Conservation (phyloP, 2,797 vertebrate genomes). For the Pseudochirops corinnae region DNA sequence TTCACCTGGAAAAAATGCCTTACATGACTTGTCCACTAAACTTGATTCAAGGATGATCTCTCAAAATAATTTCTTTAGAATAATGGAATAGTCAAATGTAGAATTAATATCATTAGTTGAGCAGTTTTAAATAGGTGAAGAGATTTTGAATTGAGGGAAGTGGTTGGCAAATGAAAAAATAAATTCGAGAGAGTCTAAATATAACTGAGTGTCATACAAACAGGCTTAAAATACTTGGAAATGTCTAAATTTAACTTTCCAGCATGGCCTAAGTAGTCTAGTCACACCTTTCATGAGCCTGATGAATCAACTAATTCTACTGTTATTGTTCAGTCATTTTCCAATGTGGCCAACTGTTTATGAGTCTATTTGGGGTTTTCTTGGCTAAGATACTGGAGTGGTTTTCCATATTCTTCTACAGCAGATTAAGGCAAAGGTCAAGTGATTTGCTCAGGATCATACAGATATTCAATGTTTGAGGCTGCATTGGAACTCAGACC, state of each 20-base stretch:
- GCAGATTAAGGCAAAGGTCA: background rate
- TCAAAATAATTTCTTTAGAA: conserved; percentile 14
- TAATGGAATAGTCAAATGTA: conserved; percentile 2
- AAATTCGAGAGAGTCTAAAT: background rate
- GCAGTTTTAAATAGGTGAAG: conserved; percentile 12
- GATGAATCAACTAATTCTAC: background rate
- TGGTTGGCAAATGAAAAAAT: conserved; percentile 37
- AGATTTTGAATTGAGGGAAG: background rate
- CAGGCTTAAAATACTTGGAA: conserved; percentile 10
- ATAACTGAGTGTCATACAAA: conserved; percentile 1
- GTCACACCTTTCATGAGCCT: background rate
- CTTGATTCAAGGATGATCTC: conserved; percentile 60
- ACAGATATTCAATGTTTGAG: background rate
- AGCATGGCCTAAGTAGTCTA: background rate
- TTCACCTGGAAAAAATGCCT: conserved; percentile 66
- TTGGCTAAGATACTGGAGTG: background rate
- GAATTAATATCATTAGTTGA: conserved; percentile 45
- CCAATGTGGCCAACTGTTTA: background rate
- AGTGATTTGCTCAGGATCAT: background rate
- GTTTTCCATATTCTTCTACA: background rate
- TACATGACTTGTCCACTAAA: conserved; percentile 62
- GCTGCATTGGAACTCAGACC: background rate
- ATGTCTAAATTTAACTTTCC: background rate
- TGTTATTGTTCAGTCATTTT: background rate
- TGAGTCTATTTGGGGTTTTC: background rate